A percentile compares a stretch with the other conserved stretches of the same genome.
These are phyloP conservation scores for Drosophila oshimai DNA, from an alignment of 1,140 invertebrate species.

Conservation along the genomic window DNA sequence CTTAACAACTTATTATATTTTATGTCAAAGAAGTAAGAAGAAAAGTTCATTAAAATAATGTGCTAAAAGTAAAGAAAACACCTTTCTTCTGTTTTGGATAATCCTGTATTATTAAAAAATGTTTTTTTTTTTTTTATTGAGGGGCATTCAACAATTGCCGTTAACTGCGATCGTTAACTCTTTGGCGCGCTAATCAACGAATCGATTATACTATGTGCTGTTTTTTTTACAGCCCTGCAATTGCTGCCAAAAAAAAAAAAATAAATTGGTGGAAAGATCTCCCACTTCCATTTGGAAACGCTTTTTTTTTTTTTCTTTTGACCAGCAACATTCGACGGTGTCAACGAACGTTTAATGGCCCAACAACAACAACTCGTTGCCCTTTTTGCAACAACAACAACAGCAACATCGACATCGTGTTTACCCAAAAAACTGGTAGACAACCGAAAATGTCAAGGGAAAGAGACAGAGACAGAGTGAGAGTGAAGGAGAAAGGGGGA, in stretches of 20 bases:
- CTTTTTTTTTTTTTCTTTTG: too few species aligned
- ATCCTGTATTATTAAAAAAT: background rate
- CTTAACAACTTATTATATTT: too few species aligned
- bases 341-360: conserved; percentile 53
- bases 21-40: too few species aligned
- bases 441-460: conserved; percentile 37
- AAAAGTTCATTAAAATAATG: too few species aligned
- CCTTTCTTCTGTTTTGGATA: too few species aligned
- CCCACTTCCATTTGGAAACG: conserved; percentile 8
- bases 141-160: background rate
- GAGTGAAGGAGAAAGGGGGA: background rate
- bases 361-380: conserved; percentile 24
- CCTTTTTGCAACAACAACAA: conserved; percentile 33
- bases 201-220: background rate
- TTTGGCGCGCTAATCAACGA: background rate
- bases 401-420: conserved; percentile 9
- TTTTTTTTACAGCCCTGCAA: background rate
- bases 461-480: conserved; percentile 4
- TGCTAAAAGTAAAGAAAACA: too few species aligned
- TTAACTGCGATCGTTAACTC: background rate
- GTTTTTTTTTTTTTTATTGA: background rate
- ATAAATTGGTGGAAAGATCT: conserved; percentile 7
- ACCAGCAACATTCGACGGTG: background rate
- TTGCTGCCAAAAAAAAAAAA: background rate
- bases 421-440: conserved; percentile 24